These are phyloP conservation scores for Kradibia gibbosae DNA, from an alignment of 1,140 invertebrate species.

Conservation along the genomic window DNA sequence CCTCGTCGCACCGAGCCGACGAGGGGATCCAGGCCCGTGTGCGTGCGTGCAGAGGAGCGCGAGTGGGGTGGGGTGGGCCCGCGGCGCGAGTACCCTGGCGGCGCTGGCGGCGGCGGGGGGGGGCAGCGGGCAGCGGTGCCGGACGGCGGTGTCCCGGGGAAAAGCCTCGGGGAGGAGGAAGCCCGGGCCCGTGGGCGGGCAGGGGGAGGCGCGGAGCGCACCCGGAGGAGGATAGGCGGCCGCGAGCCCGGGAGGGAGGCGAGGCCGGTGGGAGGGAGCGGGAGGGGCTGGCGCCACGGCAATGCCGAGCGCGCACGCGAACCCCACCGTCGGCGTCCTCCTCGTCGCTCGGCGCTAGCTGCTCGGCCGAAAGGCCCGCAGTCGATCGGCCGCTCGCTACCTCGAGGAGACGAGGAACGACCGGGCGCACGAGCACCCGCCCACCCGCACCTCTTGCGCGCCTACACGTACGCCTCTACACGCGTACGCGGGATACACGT, in stretches of 20 bases:
- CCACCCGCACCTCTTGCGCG: background rate
- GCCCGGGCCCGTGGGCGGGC: slow-evolving; percentile 24
- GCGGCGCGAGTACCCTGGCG: background rate
- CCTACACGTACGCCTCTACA: background rate
- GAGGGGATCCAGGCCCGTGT: slow-evolving; percentile 71
- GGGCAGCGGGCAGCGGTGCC: slow-evolving; percentile 38
- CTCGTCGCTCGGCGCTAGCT: background rate
- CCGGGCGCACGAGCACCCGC: background rate
- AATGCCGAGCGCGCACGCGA: slow-evolving; percentile 62
- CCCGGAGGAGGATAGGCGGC: slow-evolving; percentile 30
- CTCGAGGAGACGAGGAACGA: background rate
- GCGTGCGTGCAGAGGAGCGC: slow-evolving; percentile 39
- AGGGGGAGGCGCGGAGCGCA: background rate
- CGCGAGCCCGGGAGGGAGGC: slow-evolving; percentile 55
- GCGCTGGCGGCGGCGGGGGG: background rate
- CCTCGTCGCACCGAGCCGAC: slow-evolving; percentile 59
- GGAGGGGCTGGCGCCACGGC: slow-evolving; percentile 70
- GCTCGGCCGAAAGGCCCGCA: background rate
- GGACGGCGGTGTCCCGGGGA: too few relatives aligned
- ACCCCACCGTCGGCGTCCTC: background rate
- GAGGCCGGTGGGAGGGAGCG: slow-evolving; percentile 54
- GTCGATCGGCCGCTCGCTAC: slow-evolving; percentile 44
- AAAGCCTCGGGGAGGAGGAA: slow-evolving; percentile 51
- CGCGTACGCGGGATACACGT: background rate
- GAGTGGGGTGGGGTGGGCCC: background rate